These are phyloP conservation scores for Pseudopipra pipra DNA, from an alignment of 2,113 vertebrate species.

Conservation along the genomic window DNA sequence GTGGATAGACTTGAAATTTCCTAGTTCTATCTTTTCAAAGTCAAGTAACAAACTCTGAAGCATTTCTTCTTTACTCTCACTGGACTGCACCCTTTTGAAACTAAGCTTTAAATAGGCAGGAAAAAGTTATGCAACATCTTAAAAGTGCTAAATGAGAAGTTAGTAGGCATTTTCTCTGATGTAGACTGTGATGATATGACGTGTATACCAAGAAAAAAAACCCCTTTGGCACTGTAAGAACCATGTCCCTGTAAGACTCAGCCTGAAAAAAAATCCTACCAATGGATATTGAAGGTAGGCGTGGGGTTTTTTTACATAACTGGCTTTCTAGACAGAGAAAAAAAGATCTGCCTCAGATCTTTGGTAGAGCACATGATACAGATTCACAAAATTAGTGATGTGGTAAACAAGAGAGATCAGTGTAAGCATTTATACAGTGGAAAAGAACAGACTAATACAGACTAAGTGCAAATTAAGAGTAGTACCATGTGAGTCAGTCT, in stretches of 20 bases:
- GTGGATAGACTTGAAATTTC: neutral
- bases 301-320: neutral
- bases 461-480: neutral
- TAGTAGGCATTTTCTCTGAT: neutral
- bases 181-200: neutral
- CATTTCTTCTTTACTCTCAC: neutral
- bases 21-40: neutral
- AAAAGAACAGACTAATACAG: neutral
- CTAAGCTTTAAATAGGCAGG: neutral
- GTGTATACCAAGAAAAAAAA: neutral
- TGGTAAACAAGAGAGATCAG: neutral
- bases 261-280: neutral
- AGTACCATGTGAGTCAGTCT: neutral
- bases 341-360: neutral
- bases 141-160: neutral
- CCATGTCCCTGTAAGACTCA: neutral
- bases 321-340: neutral
- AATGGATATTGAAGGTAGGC: neutral
- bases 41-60: neutral
- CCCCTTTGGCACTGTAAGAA: neutral
- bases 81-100: neutral
- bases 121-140: neutral
- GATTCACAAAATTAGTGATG: neutral
- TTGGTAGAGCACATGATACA: neutral
- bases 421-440: neutral